Evolutionary conservation across 2,888 invertebrate genomes (phyloP), one percentile per base, ranked within the genome.

Genomic region (Apamea epomidion): DNA sequence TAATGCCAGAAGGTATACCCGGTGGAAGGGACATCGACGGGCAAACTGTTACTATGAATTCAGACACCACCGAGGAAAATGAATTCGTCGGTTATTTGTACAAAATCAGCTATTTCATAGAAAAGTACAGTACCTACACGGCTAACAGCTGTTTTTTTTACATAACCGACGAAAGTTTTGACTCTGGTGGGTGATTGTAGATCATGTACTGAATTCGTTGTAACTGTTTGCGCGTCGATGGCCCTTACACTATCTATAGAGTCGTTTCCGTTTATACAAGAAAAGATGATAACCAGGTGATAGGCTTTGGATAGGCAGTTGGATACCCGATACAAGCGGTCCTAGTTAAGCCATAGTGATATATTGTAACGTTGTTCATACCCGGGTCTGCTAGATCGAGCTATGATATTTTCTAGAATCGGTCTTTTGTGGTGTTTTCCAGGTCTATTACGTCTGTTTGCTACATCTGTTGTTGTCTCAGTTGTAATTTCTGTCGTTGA

Each of bases 401-500:
- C 8, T 21, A 51, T 3, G 6, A 29, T 4, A 72, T 86, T 45
- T 25, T 51, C 45, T 14, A n/a, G 45, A 58, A 32, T 64, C 3
- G 67, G 45, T 29, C 6, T 78, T 68, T 60, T 78, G 37, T 6
- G 73, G 18, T 54, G 45, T 78, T 74, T 86, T 48, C 64, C 64
- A 45, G 76, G 58, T 74, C 81, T 78, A 32, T 64, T 78, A 37
- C 87, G 87, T 70, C 76, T 79, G 48, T 32, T n/a, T 2, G 7
- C 2, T 18, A 14, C 0, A 0, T 54, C n/a, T 48, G 73, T 21
- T n/a, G 21, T 14, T 18, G 18, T 29, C 16, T 62, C 10, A 51
- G 4, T n/a, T 45, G 45, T n/a, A 16, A 32, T 42, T 18, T n/a
- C 7, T 37, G 29, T 25, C 0, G n/a, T 42, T 45, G 45, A 10